Conservation (phyloP, 2,888 invertebrate genomes). For the Arrhopalites spinosus region DNA sequence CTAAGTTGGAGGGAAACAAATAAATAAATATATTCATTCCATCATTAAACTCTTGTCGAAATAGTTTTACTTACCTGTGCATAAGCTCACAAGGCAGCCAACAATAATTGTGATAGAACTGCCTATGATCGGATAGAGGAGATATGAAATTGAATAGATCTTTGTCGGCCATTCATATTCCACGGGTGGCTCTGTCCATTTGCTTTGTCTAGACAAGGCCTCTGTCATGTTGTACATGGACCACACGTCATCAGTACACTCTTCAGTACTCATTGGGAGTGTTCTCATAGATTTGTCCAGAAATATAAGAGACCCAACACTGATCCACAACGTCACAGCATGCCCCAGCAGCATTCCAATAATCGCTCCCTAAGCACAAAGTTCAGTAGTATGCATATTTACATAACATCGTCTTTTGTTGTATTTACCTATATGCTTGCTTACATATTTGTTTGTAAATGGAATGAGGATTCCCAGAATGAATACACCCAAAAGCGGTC, state of each 20-base stretch:
- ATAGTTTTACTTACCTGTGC: slow-evolving; percentile 48
- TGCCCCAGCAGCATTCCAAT: slow-evolving; percentile 78
- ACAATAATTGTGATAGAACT: slow-evolving; percentile 43
- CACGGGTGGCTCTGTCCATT: slow-evolving; percentile 12
- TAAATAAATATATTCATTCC: too few relatives aligned
- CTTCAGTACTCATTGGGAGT: slow-evolving; percentile 47
- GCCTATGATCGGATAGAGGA: slow-evolving; percentile 49
- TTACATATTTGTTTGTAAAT: slow-evolving; percentile 77
- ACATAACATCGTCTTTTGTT: background rate
- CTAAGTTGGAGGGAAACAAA: too few relatives aligned
- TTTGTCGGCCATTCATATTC: slow-evolving; percentile 51
- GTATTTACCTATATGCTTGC: background rate
- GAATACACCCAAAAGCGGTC: slow-evolving; percentile 66
- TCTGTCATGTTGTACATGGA: slow-evolving; percentile 30
- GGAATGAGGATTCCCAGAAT: slow-evolving; percentile 81
- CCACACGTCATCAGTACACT: slow-evolving; percentile 43
- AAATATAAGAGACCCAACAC: slow-evolving; percentile 45
- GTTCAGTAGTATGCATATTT: too few relatives aligned
- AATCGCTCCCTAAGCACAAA: slow-evolving; percentile 69
- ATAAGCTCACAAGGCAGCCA: slow-evolving; percentile 46
- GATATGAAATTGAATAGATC: slow-evolving; percentile 50
- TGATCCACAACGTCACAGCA: slow-evolving; percentile 59
- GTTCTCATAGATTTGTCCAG: slow-evolving; percentile 41
- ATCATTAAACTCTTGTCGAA: too few relatives aligned
- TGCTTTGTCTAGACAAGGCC: slow-evolving; percentile 23